Evolutionary conservation across 2,113 vertebrate species (phyloP), one percentile per base, ranked within the genome.

Genomic region (Sturnus vulgaris): DNA sequence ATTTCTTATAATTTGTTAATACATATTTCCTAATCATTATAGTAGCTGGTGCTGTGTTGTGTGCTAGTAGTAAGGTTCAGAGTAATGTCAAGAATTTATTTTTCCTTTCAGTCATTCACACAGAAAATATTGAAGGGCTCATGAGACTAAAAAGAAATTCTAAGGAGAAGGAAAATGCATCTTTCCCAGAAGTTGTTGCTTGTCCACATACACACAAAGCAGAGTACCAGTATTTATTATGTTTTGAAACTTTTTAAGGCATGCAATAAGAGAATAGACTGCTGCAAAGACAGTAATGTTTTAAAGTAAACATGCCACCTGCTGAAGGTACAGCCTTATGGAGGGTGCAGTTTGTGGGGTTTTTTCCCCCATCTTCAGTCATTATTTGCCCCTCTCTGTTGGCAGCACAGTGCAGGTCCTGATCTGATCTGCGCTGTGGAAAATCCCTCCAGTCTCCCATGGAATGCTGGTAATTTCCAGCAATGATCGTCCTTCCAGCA

Each of bases 271-370:
- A 31, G 25, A 77, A 42, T 24, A 49, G 24, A 15, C 3, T 33
- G 8, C 46, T 57, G 31, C 55, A 76, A 73, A 9, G 16, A 14
- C 21, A 72, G 16, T 9, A 47, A 9, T 17, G 2, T 42, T 90
- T 68, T 46, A 33, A 82, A 72, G 9, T 30, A 28, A 28, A 37
- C 5, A 1, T 39, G 16, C 18, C 25, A 49, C 14, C 21, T 57
- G 10, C 13, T 82, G 30, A 80, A 72, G 40, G 11, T 9, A 15
- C 5, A 68, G n/a, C 15, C 52, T 12, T 6, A 5, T 20, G 12
- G 18, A 75, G 11, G 1, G 16, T 22, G 8, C 0, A 2, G 4
- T 39, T 85, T 57, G 5, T 31, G 12, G 28, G 9, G 2, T 5
- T 3, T 71, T 53, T 35, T 4, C 37, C 39, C 5, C 30, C 1